Conservation (phyloP, 1,140 invertebrate genomes). For the Drosophila prosaltans region DNA sequence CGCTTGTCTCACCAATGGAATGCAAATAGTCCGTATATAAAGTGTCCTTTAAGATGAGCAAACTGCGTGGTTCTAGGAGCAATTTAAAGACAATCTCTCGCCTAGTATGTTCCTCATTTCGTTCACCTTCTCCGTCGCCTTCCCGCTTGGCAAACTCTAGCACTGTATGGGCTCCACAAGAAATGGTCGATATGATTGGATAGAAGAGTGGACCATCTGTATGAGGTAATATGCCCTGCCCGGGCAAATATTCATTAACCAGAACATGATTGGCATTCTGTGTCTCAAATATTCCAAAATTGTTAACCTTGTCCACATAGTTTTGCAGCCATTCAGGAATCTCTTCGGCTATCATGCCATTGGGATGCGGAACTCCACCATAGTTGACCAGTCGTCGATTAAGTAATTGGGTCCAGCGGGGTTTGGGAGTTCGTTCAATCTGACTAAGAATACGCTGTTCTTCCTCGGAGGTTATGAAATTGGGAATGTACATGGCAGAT, state of each 20-base stretch:
- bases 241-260: constrained; percentile 97
- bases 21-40: constrained; percentile 95
- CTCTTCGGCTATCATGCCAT: constrained; percentile 96
- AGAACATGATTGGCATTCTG: constrained; percentile 96
- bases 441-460: constrained; percentile 89
- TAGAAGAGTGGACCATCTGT: constrained; percentile 97
- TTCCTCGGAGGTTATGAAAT: constrained; percentile 94
- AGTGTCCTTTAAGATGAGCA: constrained; percentile 92
- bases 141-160: constrained; percentile 87
- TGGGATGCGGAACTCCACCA: constrained; percentile 95
- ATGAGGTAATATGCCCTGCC: constrained; percentile 98
- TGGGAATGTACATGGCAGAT: constrained; percentile 93
- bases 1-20: constrained; percentile 91
- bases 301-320: constrained; percentile 89
- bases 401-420: constrained; percentile 97
- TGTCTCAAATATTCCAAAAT: constrained; percentile 89
- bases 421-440: constrained; percentile 93
- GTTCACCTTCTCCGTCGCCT: not conserved
- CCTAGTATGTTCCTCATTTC: not conserved
- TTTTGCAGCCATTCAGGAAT: constrained; percentile 93
- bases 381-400: constrained; percentile 97
- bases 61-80: constrained; percentile 93
- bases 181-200: constrained; percentile 96
- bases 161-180: constrained; percentile 94
- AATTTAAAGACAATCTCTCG: constrained; percentile 85